These are phyloP conservation scores for Anguilla megastoma DNA, from an alignment of 2,797 vertebrate genomes.

Conservation along the genomic window DNA sequence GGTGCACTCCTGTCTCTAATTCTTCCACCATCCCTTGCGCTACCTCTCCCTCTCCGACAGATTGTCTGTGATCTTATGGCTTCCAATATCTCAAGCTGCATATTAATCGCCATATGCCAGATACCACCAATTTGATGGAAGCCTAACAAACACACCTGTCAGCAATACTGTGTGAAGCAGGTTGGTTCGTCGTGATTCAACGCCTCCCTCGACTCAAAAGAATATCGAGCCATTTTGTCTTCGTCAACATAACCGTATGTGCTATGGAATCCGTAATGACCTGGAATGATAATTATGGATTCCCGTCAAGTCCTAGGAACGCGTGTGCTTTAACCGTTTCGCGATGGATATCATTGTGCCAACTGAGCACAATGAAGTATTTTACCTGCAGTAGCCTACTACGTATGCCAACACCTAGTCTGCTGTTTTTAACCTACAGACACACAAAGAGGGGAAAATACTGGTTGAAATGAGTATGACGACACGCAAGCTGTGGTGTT, in stretches of 20 bases:
- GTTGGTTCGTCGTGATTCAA: slow-evolving; percentile 20
- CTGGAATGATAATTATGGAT: slow-evolving; percentile 33
- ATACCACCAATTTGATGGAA: neutral
- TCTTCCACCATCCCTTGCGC: neutral
- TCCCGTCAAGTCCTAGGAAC: slow-evolving; percentile 5
- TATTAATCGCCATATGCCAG: slow-evolving; percentile 9
- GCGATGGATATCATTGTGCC: slow-evolving; percentile 9
- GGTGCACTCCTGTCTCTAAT: neutral
- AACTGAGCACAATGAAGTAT: slow-evolving; percentile 10
- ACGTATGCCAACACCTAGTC: neutral
- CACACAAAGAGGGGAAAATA: neutral
- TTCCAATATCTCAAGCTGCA: neutral
- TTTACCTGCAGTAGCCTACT: slow-evolving; percentile 21
- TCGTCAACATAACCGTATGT: neutral
- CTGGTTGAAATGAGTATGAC: slow-evolving; percentile 18
- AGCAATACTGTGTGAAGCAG: neutral
- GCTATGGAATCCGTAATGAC: slow-evolving; percentile 17
- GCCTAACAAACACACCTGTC: slow-evolving; percentile 11
- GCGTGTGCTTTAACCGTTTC: slow-evolving; percentile 14
- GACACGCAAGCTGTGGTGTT: neutral
- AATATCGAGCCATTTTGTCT: slow-evolving; percentile 20
- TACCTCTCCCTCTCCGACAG: neutral
- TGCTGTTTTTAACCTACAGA: neutral
- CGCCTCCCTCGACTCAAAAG: neutral
- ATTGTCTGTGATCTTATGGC: neutral